phyloP scores from a whole-genome alignment of 1,140 invertebrate genomes.

The Augochlora pura region DNA sequence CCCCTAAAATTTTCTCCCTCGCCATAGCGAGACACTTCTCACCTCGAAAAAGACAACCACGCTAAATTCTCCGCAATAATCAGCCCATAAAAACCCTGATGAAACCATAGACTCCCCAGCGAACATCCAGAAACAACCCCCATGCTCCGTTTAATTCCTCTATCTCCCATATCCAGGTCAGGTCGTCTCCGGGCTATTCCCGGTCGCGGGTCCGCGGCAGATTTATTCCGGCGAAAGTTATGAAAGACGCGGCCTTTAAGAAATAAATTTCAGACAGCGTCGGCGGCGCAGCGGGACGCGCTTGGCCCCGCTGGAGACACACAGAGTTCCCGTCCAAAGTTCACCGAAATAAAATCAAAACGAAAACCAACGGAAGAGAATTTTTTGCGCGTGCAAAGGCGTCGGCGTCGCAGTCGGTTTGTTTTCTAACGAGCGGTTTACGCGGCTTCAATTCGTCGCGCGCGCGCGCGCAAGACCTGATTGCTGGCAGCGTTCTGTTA shows the following conservation, averaged over 20 bases:
- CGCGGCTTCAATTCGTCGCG: background rate
- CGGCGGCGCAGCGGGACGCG: conserved; percentile 24
- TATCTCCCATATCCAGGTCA: background rate
- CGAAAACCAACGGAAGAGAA: too few species aligned
- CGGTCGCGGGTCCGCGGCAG: conserved; percentile 1
- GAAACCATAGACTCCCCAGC: too few species aligned
- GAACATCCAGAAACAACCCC: too few species aligned
- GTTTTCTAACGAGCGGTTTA: conserved; percentile 13
- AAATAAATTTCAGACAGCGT: conserved; percentile 41
- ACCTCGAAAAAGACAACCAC: too few species aligned
- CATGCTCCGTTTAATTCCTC: background rate
- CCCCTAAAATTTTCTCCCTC: too few species aligned
- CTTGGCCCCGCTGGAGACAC: too few species aligned
- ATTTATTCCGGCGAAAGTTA: conserved; percentile 40
- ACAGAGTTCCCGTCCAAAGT: too few species aligned
- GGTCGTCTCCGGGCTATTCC: conserved; percentile 25
- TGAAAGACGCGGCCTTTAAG: conserved; percentile 34
- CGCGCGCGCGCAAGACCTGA: background rate
- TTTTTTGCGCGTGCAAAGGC: too few species aligned
- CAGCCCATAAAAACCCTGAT: too few species aligned
- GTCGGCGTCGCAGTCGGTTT: background rate
- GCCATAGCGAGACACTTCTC: too few species aligned
- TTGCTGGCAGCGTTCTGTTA: background rate
- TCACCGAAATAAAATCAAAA: too few species aligned
- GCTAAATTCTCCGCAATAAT: too few species aligned